A percentile compares a stretch with the other conserved stretches of the same genome.
These are phyloP conservation scores for Zeus faber DNA, from an alignment of 2,113 vertebrate species.

Conservation along the genomic window DNA sequence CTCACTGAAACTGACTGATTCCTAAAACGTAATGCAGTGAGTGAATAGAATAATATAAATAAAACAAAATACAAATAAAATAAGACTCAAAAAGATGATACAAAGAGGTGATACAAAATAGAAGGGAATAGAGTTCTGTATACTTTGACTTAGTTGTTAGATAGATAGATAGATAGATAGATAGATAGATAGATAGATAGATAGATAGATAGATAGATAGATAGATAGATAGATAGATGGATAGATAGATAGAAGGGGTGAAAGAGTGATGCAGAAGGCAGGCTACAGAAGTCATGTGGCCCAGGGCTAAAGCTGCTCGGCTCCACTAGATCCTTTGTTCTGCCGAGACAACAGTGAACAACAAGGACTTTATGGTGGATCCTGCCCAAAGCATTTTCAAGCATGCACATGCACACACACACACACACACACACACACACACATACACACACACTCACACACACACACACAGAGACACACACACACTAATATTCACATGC, in stretches of 20 bases:
- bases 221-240: neutral
- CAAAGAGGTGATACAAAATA: too few species aligned
- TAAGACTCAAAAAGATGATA: too few species aligned
- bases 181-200: neutral
- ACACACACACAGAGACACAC: neutral
- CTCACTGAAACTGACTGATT: too few species aligned
- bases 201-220: neutral
- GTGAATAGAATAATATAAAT: too few species aligned
- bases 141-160: too few species aligned
- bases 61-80: too few species aligned
- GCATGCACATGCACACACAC: neutral
- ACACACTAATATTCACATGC: neutral
- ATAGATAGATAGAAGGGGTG: neutral
- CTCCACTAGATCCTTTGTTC: conserved; percentile 24
- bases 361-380: conserved; percentile 15
- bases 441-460: conserved; percentile 1
- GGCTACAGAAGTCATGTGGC: conserved; percentile 34
- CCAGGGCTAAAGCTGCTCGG: neutral
- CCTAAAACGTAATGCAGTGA: too few species aligned
- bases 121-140: too few species aligned
- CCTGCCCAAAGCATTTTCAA: conserved; percentile 3
- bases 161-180: neutral
- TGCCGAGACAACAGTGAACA: conserved; percentile 9
- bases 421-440: conserved; percentile 2
- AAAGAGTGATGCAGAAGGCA: neutral